Evolutionary conservation across 2,888 invertebrate species (phyloP).

Genomic region (Cosmia trapezina): DNA sequence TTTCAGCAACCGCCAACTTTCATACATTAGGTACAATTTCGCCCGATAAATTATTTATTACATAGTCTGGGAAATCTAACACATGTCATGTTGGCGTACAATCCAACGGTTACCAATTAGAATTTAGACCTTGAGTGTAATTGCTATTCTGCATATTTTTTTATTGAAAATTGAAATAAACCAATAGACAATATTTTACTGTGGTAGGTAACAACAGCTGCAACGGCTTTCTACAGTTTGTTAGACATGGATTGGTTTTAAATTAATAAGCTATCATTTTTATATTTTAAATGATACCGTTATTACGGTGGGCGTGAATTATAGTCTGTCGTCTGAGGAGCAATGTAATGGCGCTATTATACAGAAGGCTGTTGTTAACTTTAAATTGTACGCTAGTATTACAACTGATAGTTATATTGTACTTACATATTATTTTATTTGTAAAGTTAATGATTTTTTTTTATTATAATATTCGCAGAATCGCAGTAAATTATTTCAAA

Average conservation of each 20-base stretch:
- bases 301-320: constrained; percentile 62
- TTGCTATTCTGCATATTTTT: constrained; percentile 3
- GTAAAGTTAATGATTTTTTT: constrained; percentile 1
- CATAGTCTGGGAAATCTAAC: constrained; percentile 40
- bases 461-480: neutral
- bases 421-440: constrained; percentile 3
- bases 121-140: constrained; percentile 44
- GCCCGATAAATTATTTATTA: constrained; percentile 17
- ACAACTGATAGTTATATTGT: constrained; percentile 17
- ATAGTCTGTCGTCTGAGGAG: constrained; percentile 47
- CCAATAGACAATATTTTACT: constrained; percentile 1
- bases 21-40: constrained; percentile 1
- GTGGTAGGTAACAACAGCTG: constrained; percentile 2
- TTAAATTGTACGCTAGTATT: constrained; percentile 49
- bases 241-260: constrained; percentile 58
- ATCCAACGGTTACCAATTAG: constrained; percentile 22
- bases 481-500: neutral
- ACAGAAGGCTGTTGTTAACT: constrained; percentile 51
- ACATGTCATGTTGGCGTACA: constrained; percentile 31
- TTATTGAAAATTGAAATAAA: neutral
- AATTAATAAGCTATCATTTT: constrained; percentile 59
- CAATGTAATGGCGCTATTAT: constrained; percentile 58
- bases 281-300: constrained; percentile 59
- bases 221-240: constrained; percentile 26
- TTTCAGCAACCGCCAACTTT: neutral